A percentile compares a stretch with the other conserved stretches of the same genome.
phyloP scores from a whole-genome alignment of 64 coral and sea anemone species.

The Montipora capricornis region DNA sequence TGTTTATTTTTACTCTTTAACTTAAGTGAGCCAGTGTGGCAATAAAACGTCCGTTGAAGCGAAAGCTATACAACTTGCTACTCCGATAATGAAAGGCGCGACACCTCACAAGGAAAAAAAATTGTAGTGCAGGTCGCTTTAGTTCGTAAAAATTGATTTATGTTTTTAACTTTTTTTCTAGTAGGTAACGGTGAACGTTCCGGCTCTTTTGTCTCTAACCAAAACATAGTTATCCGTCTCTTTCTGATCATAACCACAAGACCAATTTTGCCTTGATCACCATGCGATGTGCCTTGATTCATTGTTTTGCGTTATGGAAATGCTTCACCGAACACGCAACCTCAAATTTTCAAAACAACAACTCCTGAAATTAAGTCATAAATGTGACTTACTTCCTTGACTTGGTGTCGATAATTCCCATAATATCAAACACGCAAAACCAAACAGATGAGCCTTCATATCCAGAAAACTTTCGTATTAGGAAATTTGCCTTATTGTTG shows the following conservation, averaged over 20 bases:
- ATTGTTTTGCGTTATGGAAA: slow-evolving; percentile 9
- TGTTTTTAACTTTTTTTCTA: no score
- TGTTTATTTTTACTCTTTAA: no score
- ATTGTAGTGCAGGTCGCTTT: no score
- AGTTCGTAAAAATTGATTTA: no score
- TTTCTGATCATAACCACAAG: neutral
- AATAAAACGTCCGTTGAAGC: no score
- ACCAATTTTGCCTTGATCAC: neutral
- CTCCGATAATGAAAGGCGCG: no score
- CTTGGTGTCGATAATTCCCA: neutral
- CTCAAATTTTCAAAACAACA: neutral
- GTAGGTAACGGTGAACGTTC: neutral
- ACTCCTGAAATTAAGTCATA: neutral
- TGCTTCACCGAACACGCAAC: slow-evolving; percentile 38
- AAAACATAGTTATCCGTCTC: neutral
- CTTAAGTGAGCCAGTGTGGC: no score
- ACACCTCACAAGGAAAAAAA: no score
- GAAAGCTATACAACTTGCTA: no score
- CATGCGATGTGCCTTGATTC: neutral
- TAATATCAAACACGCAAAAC: neutral
- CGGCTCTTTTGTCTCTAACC: neutral
- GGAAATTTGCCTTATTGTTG: neutral
- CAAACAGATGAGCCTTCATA: neutral
- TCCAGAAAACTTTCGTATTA: neutral
- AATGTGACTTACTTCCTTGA: slow-evolving; percentile 14